Percentiles rank a stretch among this genome's conserved stretches.
Conservation (phyloP, 2,888 invertebrate genomes). For the Galerucella nymphaeae region DNA sequence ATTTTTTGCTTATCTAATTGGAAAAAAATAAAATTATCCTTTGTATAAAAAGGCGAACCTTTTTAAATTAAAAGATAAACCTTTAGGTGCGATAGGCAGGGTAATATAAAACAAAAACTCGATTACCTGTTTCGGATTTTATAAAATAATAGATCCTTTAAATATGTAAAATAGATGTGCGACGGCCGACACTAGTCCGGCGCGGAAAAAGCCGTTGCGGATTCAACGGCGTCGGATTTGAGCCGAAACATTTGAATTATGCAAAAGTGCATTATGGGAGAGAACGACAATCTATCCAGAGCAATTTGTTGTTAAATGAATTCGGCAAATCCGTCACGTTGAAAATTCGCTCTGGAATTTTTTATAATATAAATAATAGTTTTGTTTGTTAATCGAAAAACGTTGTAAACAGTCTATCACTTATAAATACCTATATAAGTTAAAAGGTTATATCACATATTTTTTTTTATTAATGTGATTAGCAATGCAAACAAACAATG, state of each 20-base stretch:
- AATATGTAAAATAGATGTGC: conserved; percentile 36
- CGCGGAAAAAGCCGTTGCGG: conserved; percentile 23
- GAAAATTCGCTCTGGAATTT: neutral
- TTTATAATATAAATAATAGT: conserved; percentile 1
- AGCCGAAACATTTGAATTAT: conserved; percentile 36
- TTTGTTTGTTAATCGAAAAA: neutral
- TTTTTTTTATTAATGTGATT: neutral
- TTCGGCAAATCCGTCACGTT: conserved; percentile 3
- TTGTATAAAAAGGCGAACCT: neutral
- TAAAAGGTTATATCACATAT: neutral
- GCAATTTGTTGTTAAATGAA: conserved; percentile 23
- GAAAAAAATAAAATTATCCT: no score
- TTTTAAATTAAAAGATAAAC: neutral
- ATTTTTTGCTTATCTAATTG: no score
- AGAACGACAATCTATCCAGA: conserved; percentile 1
- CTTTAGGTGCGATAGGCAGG: neutral
- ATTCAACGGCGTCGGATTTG: conserved; percentile 21
- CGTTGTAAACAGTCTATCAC: neutral
- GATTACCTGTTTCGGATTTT: conserved; percentile 20
- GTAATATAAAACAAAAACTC: neutral
- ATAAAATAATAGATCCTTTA: conserved; percentile 40
- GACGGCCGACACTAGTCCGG: conserved; percentile 3
- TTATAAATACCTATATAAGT: neutral
- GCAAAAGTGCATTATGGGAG: conserved; percentile 37
- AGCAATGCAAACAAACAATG: neutral